These are phyloP conservation scores for Aulostomus chinensis DNA, from an alignment of 2,797 vertebrate species.

Conservation along the genomic window DNA sequence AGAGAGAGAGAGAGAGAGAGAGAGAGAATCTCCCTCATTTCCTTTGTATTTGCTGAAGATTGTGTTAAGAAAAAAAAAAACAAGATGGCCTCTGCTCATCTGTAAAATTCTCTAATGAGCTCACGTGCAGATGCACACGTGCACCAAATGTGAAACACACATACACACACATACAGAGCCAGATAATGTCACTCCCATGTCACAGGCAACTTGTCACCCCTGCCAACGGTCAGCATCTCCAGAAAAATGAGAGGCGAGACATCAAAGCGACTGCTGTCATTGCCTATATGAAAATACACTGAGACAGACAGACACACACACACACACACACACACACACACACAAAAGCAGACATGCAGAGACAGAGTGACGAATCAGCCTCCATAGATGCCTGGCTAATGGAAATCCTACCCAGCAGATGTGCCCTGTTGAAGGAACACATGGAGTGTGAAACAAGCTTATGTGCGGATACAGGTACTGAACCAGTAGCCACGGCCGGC, in stretches of 20 bases:
- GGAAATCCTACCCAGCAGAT: slow-evolving; percentile 61
- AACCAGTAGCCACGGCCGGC: slow-evolving; percentile 15
- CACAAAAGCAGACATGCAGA: slow-evolving; percentile 6
- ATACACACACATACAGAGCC: not conserved
- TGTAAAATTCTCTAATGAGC: slow-evolving; percentile 48
- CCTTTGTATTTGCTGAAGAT: slow-evolving; percentile 32
- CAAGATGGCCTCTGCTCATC: slow-evolving; percentile 41
- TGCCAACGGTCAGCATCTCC: slow-evolving; percentile 39
- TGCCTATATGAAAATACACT: slow-evolving; percentile 41
- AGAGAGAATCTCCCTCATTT: slow-evolving; percentile 37
- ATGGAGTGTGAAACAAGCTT: slow-evolving; percentile 58
- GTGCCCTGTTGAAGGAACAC: slow-evolving; percentile 59
- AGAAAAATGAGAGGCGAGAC: slow-evolving; percentile 36
- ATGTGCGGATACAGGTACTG: slow-evolving; percentile 41
- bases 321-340: slow-evolving; percentile 2
- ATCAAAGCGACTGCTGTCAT: slow-evolving; percentile 33
- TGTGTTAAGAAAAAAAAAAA: slow-evolving; percentile 8
- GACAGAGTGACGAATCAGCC: slow-evolving; percentile 40
- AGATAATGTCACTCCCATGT: slow-evolving; percentile 13
- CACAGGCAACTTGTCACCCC: slow-evolving; percentile 16
- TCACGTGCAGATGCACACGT: slow-evolving; percentile 7
- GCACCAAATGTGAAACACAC: not conserved
- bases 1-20: no score
- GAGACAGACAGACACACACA: slow-evolving; percentile 7
- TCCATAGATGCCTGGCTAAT: slow-evolving; percentile 47